phyloP scores from a whole-genome alignment of 2,113 vertebrate species.

The Dromiciops gliroides region DNA sequence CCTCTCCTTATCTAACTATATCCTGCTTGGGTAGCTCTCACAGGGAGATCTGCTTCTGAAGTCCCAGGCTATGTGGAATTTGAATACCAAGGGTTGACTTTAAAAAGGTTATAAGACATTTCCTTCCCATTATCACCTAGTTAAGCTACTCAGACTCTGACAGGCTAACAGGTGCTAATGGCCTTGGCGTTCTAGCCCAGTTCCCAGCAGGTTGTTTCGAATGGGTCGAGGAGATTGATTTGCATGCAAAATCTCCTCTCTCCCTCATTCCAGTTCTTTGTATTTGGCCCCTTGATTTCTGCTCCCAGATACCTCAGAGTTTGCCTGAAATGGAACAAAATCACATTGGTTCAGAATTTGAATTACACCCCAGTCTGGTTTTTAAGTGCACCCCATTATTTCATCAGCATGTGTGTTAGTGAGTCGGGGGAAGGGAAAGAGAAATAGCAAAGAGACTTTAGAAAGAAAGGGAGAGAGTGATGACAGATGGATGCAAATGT shows the following conservation, averaged over 20 bases:
- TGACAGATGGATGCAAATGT: slow-evolving; percentile 86
- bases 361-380: slow-evolving; percentile 64
- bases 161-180: slow-evolving; percentile 78
- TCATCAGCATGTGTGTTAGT: slow-evolving; percentile 56
- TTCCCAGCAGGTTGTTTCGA: slow-evolving; percentile 74
- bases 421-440: slow-evolving; percentile 7
- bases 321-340: slow-evolving; percentile 74
- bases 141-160: slow-evolving; percentile 55
- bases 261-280: slow-evolving; percentile 56
- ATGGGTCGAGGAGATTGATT: slow-evolving; percentile 68
- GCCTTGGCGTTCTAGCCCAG: slow-evolving; percentile 53
- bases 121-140: slow-evolving; percentile 58
- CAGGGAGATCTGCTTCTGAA: background rate
- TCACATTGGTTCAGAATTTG: slow-evolving; percentile 67
- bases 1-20: background rate
- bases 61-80: background rate
- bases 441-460: slow-evolving; percentile 73
- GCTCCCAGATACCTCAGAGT: slow-evolving; percentile 70
- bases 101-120: slow-evolving; percentile 44
- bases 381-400: slow-evolving; percentile 72
- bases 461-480: slow-evolving; percentile 76
- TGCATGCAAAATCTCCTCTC: slow-evolving; percentile 74
- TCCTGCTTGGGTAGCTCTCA: background rate
- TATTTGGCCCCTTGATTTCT: slow-evolving; percentile 75
- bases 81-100: slow-evolving; percentile 9